These are phyloP conservation scores for Epinotia bilunana DNA, from an alignment of 2,888 invertebrate genomes.

Conservation along the genomic window DNA sequence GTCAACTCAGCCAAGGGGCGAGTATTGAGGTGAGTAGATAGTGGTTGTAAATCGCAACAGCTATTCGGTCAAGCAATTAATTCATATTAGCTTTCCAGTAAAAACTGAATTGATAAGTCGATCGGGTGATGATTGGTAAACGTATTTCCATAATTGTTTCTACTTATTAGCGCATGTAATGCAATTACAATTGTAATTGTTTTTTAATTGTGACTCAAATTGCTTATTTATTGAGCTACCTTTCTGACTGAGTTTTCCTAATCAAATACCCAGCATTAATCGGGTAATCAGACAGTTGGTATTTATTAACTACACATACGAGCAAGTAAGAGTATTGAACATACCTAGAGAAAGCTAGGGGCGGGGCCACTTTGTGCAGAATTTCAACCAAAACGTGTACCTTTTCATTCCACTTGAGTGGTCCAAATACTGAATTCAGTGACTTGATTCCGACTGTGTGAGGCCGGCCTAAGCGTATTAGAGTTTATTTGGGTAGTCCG, in stretches of 20 bases:
- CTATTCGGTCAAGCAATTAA: slow-evolving; percentile 40
- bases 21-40: background rate
- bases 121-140: too few relatives aligned
- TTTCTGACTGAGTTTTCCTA: slow-evolving; percentile 5
- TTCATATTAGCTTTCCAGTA: slow-evolving; percentile 25
- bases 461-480: too few relatives aligned
- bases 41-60: background rate
- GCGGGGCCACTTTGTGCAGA: background rate
- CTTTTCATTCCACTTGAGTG: too few relatives aligned
- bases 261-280: background rate
- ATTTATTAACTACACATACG: background rate
- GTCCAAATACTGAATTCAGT: too few relatives aligned
- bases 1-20: background rate
- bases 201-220: slow-evolving; percentile 25
- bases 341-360: background rate
- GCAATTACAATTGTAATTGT: slow-evolving; percentile 35
- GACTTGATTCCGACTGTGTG: too few relatives aligned
- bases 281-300: background rate
- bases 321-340: background rate
- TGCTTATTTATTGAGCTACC: slow-evolving; percentile 12
- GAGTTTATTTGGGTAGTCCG: too few relatives aligned
- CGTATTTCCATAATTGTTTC: slow-evolving; percentile 30
- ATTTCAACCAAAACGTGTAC: too few relatives aligned
- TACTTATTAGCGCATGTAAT: slow-evolving; percentile 14
- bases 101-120: slow-evolving; percentile 22